Conservation (phyloP, 2,797 vertebrate genomes). For the Huso huso region DNA sequence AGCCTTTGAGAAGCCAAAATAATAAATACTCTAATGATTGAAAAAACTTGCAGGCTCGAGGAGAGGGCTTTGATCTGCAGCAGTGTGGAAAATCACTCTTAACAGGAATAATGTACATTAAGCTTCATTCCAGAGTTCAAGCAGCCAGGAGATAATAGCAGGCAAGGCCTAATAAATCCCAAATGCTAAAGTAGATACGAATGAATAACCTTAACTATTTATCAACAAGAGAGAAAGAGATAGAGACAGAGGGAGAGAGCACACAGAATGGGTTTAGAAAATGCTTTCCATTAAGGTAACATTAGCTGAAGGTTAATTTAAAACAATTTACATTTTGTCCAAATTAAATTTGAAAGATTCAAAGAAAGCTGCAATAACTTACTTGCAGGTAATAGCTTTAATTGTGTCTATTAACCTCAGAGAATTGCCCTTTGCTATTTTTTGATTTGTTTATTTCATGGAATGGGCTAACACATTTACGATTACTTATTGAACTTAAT, state of each 20-base stretch:
- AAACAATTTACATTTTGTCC: background rate
- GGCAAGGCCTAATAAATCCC: slow-evolving; percentile 8
- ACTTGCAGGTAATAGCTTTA: too few species aligned
- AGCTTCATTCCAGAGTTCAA: slow-evolving; percentile 13
- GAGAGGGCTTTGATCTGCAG: slow-evolving; percentile 4
- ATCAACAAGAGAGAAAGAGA: background rate
- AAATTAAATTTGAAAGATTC: too few species aligned
- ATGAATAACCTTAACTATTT: slow-evolving; percentile 9
- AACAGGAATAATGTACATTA: slow-evolving; percentile 19
- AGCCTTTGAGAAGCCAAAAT: background rate
- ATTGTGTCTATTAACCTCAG: too few species aligned
- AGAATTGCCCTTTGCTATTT: too few species aligned
- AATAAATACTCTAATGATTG: slow-evolving; percentile 6
- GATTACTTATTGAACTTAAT: too few species aligned
- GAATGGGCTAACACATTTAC: too few species aligned
- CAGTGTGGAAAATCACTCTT: slow-evolving; percentile 11
- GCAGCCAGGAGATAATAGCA: slow-evolving; percentile 13
- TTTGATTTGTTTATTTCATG: too few species aligned
- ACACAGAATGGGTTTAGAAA: background rate
- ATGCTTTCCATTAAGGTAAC: background rate
- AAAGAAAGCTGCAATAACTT: too few species aligned
- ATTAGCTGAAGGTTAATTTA: slow-evolving; percentile 5
- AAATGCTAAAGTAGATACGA: background rate
- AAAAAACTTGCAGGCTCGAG: background rate
- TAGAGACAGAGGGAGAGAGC: background rate